Percentiles rank a stretch among this genome's conserved stretches.
Conservation (phyloP, 1,140 invertebrate genomes). For the Andrena cerasifolii region DNA sequence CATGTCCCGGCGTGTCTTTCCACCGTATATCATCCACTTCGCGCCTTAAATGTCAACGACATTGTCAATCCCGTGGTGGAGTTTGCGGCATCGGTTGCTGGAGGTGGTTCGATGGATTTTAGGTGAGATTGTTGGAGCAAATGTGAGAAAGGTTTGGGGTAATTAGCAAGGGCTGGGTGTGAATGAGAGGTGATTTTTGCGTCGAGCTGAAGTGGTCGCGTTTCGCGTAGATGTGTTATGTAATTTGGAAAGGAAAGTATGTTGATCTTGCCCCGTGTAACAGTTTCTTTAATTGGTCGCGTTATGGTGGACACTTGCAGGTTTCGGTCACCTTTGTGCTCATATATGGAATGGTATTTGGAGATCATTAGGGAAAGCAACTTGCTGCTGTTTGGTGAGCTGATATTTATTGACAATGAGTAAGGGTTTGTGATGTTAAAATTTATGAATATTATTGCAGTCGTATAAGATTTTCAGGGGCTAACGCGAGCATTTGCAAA, state of each 20-base stretch:
- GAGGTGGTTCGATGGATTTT: too few species aligned
- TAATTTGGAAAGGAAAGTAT: constrained; percentile 40
- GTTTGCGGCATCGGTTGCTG: too few species aligned
- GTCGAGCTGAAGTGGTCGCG: not conserved
- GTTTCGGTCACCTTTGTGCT: not conserved
- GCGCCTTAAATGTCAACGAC: not conserved
- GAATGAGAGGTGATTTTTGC: too few species aligned
- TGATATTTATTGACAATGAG: not conserved
- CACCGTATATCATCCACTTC: not conserved
- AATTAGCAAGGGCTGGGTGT: too few species aligned
- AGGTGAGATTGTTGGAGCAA: too few species aligned
- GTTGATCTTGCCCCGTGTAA: constrained; percentile 30
- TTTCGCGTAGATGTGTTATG: not conserved
- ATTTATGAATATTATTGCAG: too few species aligned
- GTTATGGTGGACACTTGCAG: constrained; percentile 6
- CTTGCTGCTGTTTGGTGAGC: too few species aligned
- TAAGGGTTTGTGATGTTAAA: too few species aligned
- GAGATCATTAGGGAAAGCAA: not conserved
- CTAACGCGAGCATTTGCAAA: too few species aligned
- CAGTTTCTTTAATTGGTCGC: constrained; percentile 42
- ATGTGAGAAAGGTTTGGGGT: not conserved
- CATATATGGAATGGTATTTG: not conserved
- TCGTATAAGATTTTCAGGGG: too few species aligned
- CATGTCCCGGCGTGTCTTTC: too few species aligned
- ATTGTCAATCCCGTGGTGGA: too few species aligned